phyloP scores from a whole-genome alignment of 2,888 invertebrate genomes.

The Pandemis corylana region DNA sequence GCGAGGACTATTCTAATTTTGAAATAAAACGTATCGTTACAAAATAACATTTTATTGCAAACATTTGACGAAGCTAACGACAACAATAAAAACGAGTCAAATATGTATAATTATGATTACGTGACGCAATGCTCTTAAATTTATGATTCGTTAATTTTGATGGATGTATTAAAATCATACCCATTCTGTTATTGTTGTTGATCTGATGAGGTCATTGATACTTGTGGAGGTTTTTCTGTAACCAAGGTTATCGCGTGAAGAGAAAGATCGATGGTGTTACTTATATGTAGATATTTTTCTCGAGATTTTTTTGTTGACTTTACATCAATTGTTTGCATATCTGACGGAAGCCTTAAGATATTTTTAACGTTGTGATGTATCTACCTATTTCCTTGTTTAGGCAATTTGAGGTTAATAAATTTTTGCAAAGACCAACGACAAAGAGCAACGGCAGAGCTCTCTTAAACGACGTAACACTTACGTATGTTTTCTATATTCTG shows the following conservation, averaged over 20 bases:
- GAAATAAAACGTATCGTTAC: slow-evolving; percentile 10
- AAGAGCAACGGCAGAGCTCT: neutral
- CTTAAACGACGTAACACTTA: slow-evolving; percentile 1
- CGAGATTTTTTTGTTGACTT: slow-evolving; percentile 5
- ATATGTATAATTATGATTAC: slow-evolving; percentile 54
- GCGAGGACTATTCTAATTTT: neutral
- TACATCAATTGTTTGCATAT: slow-evolving; percentile 25
- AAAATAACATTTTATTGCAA: slow-evolving; percentile 47
- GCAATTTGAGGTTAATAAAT: neutral
- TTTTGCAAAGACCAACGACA: slow-evolving; percentile 4
- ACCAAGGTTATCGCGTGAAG: slow-evolving; percentile 40
- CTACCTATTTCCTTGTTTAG: slow-evolving; percentile 17
- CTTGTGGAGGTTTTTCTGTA: slow-evolving; percentile 22
- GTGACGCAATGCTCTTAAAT: slow-evolving; percentile 58
- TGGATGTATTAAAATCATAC: slow-evolving; percentile 50
- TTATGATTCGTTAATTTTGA: slow-evolving; percentile 64
- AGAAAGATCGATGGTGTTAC: slow-evolving; percentile 38
- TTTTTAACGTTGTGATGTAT: slow-evolving; percentile 22
- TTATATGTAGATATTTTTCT: slow-evolving; percentile 4
- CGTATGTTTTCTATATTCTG: neutral
- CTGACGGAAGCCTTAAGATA: slow-evolving; percentile 16
- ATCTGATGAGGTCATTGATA: slow-evolving; percentile 45
- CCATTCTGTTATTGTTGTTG: slow-evolving; percentile 48
- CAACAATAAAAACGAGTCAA: slow-evolving; percentile 59
- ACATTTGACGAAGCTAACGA: slow-evolving; percentile 60